A percentile compares a stretch with the other conserved stretches of the same genome.
These are phyloP conservation scores for Brevimyrus niger DNA, from an alignment of 2,113 vertebrate species.

Conservation along the genomic window DNA sequence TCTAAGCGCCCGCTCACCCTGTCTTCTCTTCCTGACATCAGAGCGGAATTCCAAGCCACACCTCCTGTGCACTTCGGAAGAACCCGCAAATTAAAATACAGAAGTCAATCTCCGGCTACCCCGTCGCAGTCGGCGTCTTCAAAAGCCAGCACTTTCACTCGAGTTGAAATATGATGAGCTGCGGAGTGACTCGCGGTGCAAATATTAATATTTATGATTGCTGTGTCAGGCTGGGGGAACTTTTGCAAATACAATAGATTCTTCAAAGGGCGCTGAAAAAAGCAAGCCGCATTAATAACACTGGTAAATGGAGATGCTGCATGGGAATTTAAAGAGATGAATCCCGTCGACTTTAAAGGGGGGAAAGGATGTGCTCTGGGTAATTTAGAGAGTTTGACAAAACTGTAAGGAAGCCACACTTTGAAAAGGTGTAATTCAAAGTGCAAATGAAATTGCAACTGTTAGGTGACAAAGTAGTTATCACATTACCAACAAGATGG, in stretches of 20 bases:
- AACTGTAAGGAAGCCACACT: not conserved
- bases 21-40: not conserved
- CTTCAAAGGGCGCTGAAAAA: not conserved
- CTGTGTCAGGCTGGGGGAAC: not conserved
- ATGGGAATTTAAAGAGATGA: not conserved
- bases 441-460: not conserved
- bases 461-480: not conserved
- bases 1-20: not conserved
- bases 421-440: not conserved
- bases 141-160: not conserved
- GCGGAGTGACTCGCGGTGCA: not conserved
- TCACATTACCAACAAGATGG: not conserved
- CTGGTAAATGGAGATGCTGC: not conserved
- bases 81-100: not conserved
- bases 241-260: not conserved
- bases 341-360: not conserved
- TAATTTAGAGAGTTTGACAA: not conserved
- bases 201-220: constrained; percentile 12
- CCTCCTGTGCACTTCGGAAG: not conserved
- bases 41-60: not conserved
- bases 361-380: not conserved
- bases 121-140: not conserved
- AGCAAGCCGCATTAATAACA: not conserved
- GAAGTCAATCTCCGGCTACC: not conserved
- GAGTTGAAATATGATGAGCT: not conserved